These are phyloP conservation scores for Eriocheir sinensis DNA, from an alignment of 1,140 invertebrate species.

Conservation along the genomic window DNA sequence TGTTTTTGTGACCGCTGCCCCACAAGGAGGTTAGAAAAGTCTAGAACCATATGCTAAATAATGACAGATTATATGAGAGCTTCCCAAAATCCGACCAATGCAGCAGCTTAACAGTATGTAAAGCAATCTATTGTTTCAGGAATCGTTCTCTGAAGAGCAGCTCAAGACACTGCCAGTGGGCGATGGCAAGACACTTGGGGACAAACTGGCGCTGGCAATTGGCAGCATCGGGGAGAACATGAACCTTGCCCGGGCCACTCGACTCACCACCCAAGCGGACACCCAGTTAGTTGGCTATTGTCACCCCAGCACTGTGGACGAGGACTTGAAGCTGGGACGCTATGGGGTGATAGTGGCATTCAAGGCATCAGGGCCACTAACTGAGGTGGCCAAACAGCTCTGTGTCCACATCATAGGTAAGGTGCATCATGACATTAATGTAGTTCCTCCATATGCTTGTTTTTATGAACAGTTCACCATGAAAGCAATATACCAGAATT, in stretches of 20 bases:
- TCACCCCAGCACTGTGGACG: constrained; percentile 85
- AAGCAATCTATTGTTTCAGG: too few species aligned
- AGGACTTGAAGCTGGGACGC: constrained; percentile 85
- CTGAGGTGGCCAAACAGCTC: constrained; percentile 86
- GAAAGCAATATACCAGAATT: too few species aligned
- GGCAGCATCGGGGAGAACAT: constrained; percentile 95
- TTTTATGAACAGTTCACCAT: too few species aligned
- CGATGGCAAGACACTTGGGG: constrained; percentile 88
- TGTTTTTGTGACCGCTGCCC: too few species aligned
- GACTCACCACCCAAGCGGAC: constrained; percentile 77
- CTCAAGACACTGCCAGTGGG: constrained; percentile 78
- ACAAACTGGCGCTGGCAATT: constrained; percentile 91
- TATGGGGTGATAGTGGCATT: constrained; percentile 91
- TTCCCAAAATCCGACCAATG: too few species aligned
- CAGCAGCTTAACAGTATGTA: too few species aligned
- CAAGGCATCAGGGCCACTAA: constrained; percentile 81
- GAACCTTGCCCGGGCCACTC: constrained; percentile 87
- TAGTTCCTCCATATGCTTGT: too few species aligned
- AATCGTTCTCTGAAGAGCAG: constrained; percentile 63
- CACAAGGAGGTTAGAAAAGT: too few species aligned
- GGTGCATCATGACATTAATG: too few species aligned
- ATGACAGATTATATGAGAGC: too few species aligned
- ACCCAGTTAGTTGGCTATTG: constrained; percentile 85
- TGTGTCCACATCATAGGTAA: constrained; percentile 95
- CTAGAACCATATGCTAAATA: too few species aligned